Percentiles rank a stretch among this genome's conserved stretches.
Evolutionary conservation across 2,113 vertebrate genomes (phyloP).

Genomic region (Cheirogaleus medius): DNA sequence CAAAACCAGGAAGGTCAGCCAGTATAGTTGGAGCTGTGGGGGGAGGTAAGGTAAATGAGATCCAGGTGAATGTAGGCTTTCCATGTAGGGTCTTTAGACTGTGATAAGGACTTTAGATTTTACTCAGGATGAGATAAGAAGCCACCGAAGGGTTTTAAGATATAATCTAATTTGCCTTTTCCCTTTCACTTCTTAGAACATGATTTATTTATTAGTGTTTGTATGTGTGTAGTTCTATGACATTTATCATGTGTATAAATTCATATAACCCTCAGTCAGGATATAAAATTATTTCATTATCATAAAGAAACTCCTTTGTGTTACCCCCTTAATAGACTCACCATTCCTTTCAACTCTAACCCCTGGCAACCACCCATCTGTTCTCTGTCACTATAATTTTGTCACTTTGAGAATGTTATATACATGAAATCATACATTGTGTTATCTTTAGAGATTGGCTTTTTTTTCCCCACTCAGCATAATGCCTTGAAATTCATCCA

Average conservation of each 20-base stretch:
- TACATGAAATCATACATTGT: neutral
- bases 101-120: neutral
- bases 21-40: neutral
- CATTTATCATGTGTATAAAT: neutral
- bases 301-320: neutral
- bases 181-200: neutral
- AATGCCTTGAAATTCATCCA: neutral
- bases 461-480: neutral
- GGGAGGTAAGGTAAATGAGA: neutral
- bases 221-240: neutral
- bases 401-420: neutral
- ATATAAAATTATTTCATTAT: neutral
- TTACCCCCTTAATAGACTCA: neutral
- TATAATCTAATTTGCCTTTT: neutral
- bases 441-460: neutral
- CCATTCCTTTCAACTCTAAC: neutral
- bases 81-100: neutral
- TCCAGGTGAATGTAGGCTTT: neutral
- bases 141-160: slow-evolving; percentile 25
- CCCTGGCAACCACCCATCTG: neutral
- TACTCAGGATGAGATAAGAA: neutral
- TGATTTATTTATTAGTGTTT: neutral
- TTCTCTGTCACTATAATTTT: slow-evolving; percentile 26
- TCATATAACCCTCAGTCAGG: neutral
- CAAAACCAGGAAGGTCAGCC: neutral